Evolutionary conservation across 2,797 vertebrate species (phyloP).

Genomic region (Semotilus atromaculatus): DNA sequence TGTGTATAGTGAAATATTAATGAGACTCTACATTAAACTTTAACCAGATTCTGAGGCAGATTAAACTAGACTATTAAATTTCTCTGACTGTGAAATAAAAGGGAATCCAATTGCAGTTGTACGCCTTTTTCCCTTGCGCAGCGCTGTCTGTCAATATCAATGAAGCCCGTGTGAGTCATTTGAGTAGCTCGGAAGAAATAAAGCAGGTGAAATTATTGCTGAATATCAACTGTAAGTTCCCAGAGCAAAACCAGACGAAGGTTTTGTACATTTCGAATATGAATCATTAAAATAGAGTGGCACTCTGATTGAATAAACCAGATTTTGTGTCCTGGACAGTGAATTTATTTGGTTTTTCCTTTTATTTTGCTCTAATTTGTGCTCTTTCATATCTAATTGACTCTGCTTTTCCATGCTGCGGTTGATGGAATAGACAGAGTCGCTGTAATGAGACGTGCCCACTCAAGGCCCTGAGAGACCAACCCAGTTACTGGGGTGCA

Average conservation of each 20-base stretch:
- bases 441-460: constrained; percentile 42
- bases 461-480: constrained; percentile 41
- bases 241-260: constrained; percentile 12
- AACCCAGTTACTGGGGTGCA: constrained; percentile 36
- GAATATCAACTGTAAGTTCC: not conserved
- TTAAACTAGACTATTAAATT: constrained; percentile 52
- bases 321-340: not conserved
- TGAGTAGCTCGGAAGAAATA: not conserved
- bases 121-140: not conserved
- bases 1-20: constrained; percentile 51
- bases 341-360: constrained; percentile 44
- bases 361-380: constrained; percentile 53
- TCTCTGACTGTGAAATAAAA: constrained; percentile 50
- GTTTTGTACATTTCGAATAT: constrained; percentile 22
- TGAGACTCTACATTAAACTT: constrained; percentile 43
- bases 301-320: constrained; percentile 41
- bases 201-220: constrained; percentile 14
- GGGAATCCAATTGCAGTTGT: constrained; percentile 22
- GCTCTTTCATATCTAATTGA: constrained; percentile 48
- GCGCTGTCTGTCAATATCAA: constrained; percentile 18
- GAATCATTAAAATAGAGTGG: constrained; percentile 39
- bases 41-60: constrained; percentile 48
- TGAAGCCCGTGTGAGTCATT: constrained; percentile 6
- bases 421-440: constrained; percentile 25
- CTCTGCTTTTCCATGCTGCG: constrained; percentile 17